Conservation (phyloP, 2,888 invertebrate genomes). For the Mythimna impura region DNA sequence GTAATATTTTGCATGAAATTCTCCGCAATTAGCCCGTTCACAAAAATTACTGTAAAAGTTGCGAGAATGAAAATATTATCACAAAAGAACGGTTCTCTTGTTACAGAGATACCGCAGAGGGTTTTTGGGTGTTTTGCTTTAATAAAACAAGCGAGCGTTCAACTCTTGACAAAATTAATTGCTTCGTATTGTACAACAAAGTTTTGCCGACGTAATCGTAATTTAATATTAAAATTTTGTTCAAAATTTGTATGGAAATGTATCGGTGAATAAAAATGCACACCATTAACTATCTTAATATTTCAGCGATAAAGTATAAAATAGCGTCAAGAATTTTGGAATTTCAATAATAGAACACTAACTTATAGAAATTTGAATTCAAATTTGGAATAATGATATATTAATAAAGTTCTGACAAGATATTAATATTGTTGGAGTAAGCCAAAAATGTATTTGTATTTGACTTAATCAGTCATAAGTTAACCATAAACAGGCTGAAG, state of each 20-base stretch:
- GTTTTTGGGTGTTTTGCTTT: constrained; percentile 34
- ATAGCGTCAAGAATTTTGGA: constrained; percentile 1
- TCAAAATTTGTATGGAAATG: constrained; percentile 20
- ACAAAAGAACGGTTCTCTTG: constrained; percentile 33
- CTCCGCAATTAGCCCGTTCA: constrained; percentile 11
- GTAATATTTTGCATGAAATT: not conserved
- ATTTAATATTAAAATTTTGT: constrained; percentile 51
- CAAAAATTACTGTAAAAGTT: constrained; percentile 26
- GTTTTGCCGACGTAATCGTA: constrained; percentile 43
- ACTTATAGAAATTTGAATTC: constrained; percentile 16
- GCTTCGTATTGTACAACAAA: constrained; percentile 58
- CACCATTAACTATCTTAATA: not conserved
- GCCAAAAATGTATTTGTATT: not conserved
- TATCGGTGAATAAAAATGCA: constrained; percentile 1
- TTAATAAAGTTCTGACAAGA: constrained; percentile 6
- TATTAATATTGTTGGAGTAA: not conserved
- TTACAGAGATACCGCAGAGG: constrained; percentile 21
- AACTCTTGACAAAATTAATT: constrained; percentile 64
- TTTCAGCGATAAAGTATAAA: constrained; percentile 1
- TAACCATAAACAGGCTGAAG: too few species aligned
- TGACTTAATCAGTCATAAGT: too few species aligned
- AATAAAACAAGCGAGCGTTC: constrained; percentile 50
- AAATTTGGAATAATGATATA: constrained; percentile 13
- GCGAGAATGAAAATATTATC: constrained; percentile 26
- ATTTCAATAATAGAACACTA: constrained; percentile 8